Percentiles rank a stretch among this genome's conserved stretches.
Conservation (phyloP, 2,113 vertebrate species). For the rat (Rattus norvegicus) region DNA sequence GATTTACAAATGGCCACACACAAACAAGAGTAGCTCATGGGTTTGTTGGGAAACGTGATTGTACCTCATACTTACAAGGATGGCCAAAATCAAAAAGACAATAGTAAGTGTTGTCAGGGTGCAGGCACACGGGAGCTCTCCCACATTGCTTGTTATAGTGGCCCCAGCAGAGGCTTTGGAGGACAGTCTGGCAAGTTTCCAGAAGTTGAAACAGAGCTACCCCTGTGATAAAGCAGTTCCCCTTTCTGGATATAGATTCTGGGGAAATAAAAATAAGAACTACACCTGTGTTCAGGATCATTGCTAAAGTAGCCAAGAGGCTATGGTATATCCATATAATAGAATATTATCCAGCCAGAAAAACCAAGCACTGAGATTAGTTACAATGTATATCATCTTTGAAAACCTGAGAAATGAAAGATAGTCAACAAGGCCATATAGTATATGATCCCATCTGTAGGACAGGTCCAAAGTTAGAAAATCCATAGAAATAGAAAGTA, state of each 20-base stretch:
- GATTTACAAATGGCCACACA: neutral
- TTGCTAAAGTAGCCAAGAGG: neutral
- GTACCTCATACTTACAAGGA: neutral
- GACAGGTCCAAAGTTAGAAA: slow-evolving; percentile 2
- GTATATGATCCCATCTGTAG: neutral
- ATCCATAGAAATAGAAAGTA: neutral
- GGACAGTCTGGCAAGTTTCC: neutral
- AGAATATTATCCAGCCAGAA: neutral
- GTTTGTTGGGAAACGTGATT: neutral
- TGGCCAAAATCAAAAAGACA: neutral
- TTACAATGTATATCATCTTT: neutral
- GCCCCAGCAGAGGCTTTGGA: neutral
- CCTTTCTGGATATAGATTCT: neutral
- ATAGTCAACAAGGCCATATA: neutral
- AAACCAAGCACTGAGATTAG: neutral
- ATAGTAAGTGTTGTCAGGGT: neutral
- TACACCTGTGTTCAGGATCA: neutral
- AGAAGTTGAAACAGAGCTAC: neutral
- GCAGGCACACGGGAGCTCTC: too few species aligned
- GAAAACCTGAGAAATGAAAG: neutral
- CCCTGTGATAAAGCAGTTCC: neutral
- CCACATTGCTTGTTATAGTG: neutral
- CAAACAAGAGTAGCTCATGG: neutral
- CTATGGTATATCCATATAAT: neutral
- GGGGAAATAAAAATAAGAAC: neutral